Conservation (phyloP, 23 tunicate species). For the Oikopleura albicans region DNA sequence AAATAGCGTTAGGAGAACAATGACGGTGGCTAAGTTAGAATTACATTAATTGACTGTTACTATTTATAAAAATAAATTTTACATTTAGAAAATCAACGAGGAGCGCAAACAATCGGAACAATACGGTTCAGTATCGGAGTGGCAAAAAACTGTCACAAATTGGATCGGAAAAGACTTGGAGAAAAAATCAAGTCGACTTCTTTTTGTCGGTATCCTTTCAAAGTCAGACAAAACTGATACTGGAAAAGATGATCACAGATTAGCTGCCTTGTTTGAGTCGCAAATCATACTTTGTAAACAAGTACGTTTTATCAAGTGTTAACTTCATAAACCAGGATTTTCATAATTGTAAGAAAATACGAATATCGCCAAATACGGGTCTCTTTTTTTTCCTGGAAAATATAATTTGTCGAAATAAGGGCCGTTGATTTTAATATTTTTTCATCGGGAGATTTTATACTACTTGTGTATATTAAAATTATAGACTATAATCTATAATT, state of each 20-base stretch:
- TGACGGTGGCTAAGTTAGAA: too few species aligned
- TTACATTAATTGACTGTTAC: too few species aligned
- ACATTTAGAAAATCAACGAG: background rate
- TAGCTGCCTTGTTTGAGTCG: background rate
- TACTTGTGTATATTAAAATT: too few species aligned
- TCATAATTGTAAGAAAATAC: too few species aligned
- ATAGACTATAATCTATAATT: too few species aligned
- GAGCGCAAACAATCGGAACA: background rate
- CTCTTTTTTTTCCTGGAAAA: background rate
- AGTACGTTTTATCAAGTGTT: background rate
- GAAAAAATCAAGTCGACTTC: background rate
- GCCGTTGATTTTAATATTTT: background rate
- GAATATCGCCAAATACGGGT: too few species aligned
- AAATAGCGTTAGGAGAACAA: too few species aligned
- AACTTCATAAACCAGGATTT: too few species aligned
- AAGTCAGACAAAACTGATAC: background rate
- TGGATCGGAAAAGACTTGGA: background rate
- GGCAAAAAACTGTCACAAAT: background rate
- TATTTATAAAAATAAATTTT: too few species aligned
- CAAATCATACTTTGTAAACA: background rate
- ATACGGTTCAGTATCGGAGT: background rate
- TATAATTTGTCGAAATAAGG: background rate
- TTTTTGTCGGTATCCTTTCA: background rate
- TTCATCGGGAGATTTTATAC: too few species aligned
- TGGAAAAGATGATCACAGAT: background rate